Evolutionary conservation across 2,888 invertebrate species (phyloP).

Genomic region (Melipona beecheii): DNA sequence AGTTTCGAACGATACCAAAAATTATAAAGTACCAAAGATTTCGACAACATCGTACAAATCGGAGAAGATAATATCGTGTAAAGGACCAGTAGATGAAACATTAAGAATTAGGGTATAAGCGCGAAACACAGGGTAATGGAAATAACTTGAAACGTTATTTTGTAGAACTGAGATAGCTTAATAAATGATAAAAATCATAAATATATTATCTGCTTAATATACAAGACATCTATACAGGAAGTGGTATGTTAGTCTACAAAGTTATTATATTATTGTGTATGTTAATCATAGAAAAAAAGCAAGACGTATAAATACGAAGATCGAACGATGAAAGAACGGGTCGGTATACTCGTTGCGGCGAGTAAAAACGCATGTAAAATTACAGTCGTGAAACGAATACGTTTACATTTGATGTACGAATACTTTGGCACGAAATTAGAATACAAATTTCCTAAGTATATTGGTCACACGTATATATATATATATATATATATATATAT

Average conservation of each 20-base stretch:
- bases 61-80: neutral
- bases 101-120: constrained; percentile 51
- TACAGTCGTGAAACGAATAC: constrained; percentile 36
- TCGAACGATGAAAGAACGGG: constrained; percentile 47
- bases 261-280: constrained; percentile 26
- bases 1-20: neutral
- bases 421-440: constrained; percentile 70
- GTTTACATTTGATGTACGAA: constrained; percentile 37
- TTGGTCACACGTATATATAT: constrained; percentile 49
- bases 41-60: neutral
- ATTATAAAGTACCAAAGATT: constrained; percentile 32
- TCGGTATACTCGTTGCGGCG: constrained; percentile 46
- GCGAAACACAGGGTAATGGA: constrained; percentile 67
- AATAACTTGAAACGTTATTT: constrained; percentile 50
- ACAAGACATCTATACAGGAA: constrained; percentile 55
- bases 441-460: constrained; percentile 49
- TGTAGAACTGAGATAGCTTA: constrained; percentile 43
- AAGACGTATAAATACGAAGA: constrained; percentile 44
- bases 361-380: constrained; percentile 41
- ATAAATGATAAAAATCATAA: constrained; percentile 52
- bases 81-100: constrained; percentile 33
- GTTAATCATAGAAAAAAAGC: constrained; percentile 34
- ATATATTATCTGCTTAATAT: constrained; percentile 57
- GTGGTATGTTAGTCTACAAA: constrained; percentile 42
- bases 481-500: neutral